Base-by-base conservation (phyloP, 2,888 invertebrate species). In the Drosophila peninsularis region DNA sequence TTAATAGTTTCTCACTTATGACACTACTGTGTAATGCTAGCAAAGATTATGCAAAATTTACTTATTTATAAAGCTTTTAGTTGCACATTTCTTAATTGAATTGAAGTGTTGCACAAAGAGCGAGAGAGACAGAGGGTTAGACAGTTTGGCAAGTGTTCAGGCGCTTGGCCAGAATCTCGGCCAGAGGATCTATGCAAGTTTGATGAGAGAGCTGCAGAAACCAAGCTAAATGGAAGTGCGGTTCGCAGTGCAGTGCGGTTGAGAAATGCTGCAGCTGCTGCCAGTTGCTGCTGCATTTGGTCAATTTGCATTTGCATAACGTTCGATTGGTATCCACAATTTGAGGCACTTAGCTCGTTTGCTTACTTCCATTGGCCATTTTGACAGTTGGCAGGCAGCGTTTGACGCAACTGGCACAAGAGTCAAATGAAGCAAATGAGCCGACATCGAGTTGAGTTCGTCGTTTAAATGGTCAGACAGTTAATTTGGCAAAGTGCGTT, bases 231-330 rank as follows among this genome's bases (percentile, higher is more conserved):
- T 83, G 88, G 86, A 86, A 72, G 73, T 83, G 88, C 57, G 88
- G 87, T 78, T 55, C 71, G 60, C 50, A 66, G 42, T 75, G 62
- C 64, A 62, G 65, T 75, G 62, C 64, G 56, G 65, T 39, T 68
- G 63, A 47, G 75, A 68, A 66, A 62, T 64, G 47, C 41, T 47
- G 52, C 72, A 78, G 70, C 77, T 75, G 80, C 57, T 61, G 58
- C 49, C n/a, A 37, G 24, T 36, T 62, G 61, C 54, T 64, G 68
- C 64, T 69, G 54, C 58, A 58, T 67, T 81, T 76, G 88, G 70
- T 82, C 80, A 80, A 88, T 88, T 88, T 75, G 71, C 79, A 89
- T 86, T 86, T 89, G 77, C 82, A 81, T 89, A 89, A 75, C 80
- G 58, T 78, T 86, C 73, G 78, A 88, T 82, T 85, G 82, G 68